A percentile compares a stretch with the other conserved stretches of the same genome.
These are phyloP conservation scores for Smithornis capensis DNA, from an alignment of 2,113 vertebrate species.

Conservation along the genomic window DNA sequence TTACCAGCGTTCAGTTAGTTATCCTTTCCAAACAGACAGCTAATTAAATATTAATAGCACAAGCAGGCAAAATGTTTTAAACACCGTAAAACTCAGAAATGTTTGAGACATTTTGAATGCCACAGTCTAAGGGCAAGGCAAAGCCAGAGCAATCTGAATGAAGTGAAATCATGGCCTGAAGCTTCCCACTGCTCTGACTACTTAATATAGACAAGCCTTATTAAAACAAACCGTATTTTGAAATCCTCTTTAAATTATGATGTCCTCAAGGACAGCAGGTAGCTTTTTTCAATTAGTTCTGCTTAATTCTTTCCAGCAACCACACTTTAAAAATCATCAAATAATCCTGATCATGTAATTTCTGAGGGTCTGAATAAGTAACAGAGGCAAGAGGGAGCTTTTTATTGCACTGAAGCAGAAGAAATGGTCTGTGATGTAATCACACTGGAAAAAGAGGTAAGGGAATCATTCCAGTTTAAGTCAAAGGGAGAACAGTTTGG, in stretches of 20 bases:
- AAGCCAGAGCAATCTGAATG: background rate
- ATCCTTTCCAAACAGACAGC: background rate
- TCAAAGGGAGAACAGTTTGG: background rate
- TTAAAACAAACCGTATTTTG: background rate
- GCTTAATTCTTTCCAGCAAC: background rate
- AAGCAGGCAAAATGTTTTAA: background rate
- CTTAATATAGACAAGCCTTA: background rate
- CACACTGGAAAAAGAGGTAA: background rate
- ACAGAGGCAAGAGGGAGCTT: background rate
- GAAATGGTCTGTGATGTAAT: background rate
- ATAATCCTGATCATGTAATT: background rate
- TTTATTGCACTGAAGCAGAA: background rate
- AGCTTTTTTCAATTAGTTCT: background rate
- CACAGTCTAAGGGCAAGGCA: background rate
- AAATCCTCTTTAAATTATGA: background rate
- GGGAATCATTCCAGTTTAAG: background rate
- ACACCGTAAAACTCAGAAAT: background rate
- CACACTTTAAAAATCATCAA: background rate
- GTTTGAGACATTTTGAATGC: background rate
- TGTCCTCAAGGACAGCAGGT: background rate
- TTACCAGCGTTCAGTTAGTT: background rate
- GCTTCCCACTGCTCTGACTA: background rate
- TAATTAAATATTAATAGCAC: constrained; percentile 21
- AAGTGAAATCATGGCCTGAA: background rate
- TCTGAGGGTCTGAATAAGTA: background rate